Conservation (phyloP, 2,888 invertebrate genomes). For the Aromia moschata region DNA sequence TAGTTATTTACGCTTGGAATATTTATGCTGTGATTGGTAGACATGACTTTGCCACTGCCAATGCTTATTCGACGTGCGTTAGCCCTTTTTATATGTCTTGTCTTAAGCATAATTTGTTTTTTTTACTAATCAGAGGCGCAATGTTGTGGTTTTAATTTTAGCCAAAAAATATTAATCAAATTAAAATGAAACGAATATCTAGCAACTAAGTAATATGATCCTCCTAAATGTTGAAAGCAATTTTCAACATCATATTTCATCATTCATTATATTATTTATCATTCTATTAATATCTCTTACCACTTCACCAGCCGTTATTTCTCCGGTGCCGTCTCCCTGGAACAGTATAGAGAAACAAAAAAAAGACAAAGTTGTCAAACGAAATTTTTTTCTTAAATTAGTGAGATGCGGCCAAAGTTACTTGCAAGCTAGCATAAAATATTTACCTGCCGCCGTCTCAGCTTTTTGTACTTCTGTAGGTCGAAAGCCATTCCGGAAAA, state of each 20-base stretch:
- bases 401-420: constrained; percentile 1
- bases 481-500: constrained; percentile 40
- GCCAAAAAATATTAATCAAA: background rate
- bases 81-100: no score
- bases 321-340: constrained; percentile 84
- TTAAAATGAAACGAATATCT: background rate
- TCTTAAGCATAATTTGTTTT: no score
- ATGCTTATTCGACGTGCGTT: no score
- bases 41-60: no score
- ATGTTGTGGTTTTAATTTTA: no score
- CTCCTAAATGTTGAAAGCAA: background rate
- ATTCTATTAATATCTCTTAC: constrained; percentile 68
- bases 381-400: constrained; percentile 7
- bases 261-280: no score
- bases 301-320: constrained; percentile 77
- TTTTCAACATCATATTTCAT: background rate
- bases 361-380: constrained; percentile 36
- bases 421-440: constrained; percentile 51
- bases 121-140: no score
- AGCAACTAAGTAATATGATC: background rate
- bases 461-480: constrained; percentile 82
- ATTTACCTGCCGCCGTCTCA: constrained; percentile 82
- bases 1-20: no score
- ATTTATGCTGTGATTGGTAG: no score
- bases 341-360: constrained; percentile 63